A percentile compares a stretch with the other conserved stretches of the same genome.
These are phyloP conservation scores for Synergus itoensis DNA, from an alignment of 2,888 invertebrate species.

Conservation along the genomic window DNA sequence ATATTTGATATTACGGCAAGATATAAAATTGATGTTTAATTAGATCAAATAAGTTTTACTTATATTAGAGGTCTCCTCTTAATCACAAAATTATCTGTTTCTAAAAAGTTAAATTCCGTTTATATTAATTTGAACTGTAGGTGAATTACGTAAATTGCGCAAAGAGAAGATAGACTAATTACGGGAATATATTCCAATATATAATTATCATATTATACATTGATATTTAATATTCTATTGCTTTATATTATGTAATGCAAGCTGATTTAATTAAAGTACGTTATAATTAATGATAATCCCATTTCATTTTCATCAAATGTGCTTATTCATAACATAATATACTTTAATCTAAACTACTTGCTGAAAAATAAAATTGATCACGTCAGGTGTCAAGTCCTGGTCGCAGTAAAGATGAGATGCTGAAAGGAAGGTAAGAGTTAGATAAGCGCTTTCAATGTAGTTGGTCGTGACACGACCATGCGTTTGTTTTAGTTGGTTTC, in stretches of 20 bases:
- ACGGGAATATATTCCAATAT: neutral
- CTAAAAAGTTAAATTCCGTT: no score
- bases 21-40: no score
- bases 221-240: neutral
- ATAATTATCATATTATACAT: neutral
- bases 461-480: slow-evolving; percentile 45
- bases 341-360: no score
- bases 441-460: slow-evolving; percentile 33
- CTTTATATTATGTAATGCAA: neutral
- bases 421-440: slow-evolving; percentile 27
- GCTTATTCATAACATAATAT: neutral
- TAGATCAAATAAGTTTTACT: no score
- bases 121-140: no score
- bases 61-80: no score
- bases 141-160: no score
- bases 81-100: no score
- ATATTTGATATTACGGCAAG: no score
- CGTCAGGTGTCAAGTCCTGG: slow-evolving; percentile 21
- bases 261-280: no score
- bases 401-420: neutral
- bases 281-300: neutral
- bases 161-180: neutral
- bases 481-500: slow-evolving; percentile 75
- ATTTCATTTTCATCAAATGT: neutral
- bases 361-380: neutral